Evolutionary conservation across 2,888 invertebrate species (phyloP).

Genomic region (Melanchra persicariae): DNA sequence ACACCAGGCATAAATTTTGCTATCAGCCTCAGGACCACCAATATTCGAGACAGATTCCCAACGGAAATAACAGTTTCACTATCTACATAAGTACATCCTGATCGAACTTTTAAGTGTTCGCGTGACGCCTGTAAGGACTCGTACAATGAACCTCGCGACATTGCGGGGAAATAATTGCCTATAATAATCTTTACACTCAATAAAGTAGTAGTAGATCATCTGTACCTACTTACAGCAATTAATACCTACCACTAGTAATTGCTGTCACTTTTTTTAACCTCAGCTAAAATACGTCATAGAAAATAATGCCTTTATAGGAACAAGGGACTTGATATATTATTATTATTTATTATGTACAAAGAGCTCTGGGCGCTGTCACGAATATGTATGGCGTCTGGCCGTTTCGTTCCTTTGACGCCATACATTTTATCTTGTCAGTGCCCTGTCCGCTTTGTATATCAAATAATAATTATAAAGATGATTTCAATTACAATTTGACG

Average conservation of each 20-base stretch:
- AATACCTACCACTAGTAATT: conserved; percentile 4
- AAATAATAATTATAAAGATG: background rate
- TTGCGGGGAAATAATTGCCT: background rate
- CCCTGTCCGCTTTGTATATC: no score
- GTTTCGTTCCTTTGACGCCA: no score
- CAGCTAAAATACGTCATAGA: background rate
- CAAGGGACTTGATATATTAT: no score
- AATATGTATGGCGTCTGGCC: no score
- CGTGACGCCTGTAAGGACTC: background rate
- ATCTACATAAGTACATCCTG: background rate
- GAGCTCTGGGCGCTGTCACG: no score
- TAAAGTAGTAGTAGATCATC: background rate
- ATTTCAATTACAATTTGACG: background rate
- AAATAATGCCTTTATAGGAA: no score
- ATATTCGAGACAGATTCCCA: no score
- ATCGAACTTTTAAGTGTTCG: background rate
- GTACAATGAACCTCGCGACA: conserved; percentile 15
- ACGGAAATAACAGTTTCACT: no score
- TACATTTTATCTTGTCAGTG: no score
- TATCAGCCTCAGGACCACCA: no score
- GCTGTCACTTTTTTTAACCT: background rate
- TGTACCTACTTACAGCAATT: background rate
- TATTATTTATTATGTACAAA: no score
- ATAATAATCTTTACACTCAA: conserved; percentile 2
- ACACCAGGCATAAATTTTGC: no score